Base-by-base conservation (phyloP, 2,113 vertebrate species). In the Galeopterus variegatus region DNA sequence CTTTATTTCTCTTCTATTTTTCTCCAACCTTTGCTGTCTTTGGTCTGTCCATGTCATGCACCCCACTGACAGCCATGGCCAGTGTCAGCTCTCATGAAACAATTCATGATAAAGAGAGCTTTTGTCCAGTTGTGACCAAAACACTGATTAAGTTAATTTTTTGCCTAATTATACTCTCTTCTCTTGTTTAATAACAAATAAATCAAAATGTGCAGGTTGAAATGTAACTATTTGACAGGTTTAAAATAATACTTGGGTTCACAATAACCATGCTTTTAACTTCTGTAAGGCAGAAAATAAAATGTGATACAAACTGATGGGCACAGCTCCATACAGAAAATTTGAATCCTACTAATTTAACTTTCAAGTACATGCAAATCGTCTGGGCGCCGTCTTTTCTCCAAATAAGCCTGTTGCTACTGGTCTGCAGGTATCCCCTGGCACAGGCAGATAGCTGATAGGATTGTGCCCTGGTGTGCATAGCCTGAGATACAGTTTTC, bases 291-390 rank as follows among this genome's bases (percentile, higher is more conserved):
- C 76, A 95, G 3, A 89, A 92, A 82, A 80, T 65, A 41, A 62
- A 77, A 73, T 11, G 13, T 26, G 41, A 48, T 41, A 31, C 56
- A 89, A 41, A 56, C 4, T 93, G 69, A 90, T 67, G 95, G 89
- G 41, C 64, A 84, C 33, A 72, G 26, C 15, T 79, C 73, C 31
- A 5, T 81, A 76, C 6, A 60, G 60, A 94, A 41, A 56, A 89
- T 88, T 41, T 95, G 75, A 86, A 93, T 93, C 18, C 64, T 84
- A 14, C n/a, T 86, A 50, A 41, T 80, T 89, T 80, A 89, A 48
- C 18, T 72, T 84, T 87, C 54, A 88, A 33, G 5, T 64, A 89
- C 48, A 62, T 76, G 62, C 31, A 91, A 95, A 82, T 88, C 36
- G 54, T 64, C 75, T 58, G 12, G 58, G 15, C 15, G 77, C n/a